These are phyloP conservation scores for Eolophus roseicapilla DNA, from an alignment of 2,113 vertebrate species.

Conservation along the genomic window DNA sequence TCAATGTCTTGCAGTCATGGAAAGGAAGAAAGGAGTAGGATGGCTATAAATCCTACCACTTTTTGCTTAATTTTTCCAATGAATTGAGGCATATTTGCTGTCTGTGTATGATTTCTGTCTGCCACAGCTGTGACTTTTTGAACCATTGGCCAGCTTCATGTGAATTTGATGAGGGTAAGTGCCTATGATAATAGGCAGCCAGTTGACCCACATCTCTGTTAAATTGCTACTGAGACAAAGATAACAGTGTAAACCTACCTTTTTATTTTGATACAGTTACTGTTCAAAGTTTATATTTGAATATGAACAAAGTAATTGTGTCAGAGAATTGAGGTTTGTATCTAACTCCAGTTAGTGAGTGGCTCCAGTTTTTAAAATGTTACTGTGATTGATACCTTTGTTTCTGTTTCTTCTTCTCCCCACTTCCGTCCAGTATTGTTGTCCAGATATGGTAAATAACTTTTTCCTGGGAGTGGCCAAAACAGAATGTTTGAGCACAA, in stretches of 20 bases:
- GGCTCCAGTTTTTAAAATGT: not conserved
- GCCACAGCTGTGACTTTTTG: not conserved
- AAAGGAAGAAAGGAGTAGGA: not conserved
- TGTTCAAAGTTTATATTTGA: not conserved
- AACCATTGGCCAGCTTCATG: not conserved
- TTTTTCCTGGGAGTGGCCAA: constrained; percentile 64
- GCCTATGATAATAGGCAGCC: not conserved
- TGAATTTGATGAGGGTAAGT: not conserved
- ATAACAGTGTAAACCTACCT: not conserved
- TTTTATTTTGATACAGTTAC: not conserved
- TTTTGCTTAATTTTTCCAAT: not conserved
- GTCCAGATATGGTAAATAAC: constrained; percentile 76
- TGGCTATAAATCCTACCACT: not conserved
- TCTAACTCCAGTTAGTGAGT: not conserved
- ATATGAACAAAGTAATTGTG: not conserved
- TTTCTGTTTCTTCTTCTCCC: not conserved
- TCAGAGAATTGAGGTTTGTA: not conserved
- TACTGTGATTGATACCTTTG: not conserved
- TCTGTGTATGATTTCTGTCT: not conserved
- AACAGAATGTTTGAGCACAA: constrained; percentile 47
- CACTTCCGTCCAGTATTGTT: constrained; percentile 79
- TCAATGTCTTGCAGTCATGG: not conserved
- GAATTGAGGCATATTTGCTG: not conserved
- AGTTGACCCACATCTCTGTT: not conserved
- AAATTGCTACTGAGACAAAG: not conserved